Conservation (phyloP, 1,140 invertebrate genomes). For the Bombus waltoni region DNA sequence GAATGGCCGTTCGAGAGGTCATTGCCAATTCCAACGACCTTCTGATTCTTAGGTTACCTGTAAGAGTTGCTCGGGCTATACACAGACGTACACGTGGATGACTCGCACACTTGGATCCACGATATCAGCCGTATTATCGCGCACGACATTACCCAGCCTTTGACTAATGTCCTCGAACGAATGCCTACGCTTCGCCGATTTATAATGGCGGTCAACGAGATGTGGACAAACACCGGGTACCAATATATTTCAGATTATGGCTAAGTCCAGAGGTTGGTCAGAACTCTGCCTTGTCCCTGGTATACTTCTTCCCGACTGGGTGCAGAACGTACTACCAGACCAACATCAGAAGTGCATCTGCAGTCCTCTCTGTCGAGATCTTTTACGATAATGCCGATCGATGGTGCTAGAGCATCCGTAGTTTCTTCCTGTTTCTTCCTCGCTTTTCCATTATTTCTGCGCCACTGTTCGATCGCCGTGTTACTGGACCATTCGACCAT, state of each 20-base stretch:
- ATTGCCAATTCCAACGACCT: conserved; percentile 67
- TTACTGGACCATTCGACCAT: too few relatives aligned
- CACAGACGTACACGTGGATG: conserved; percentile 25
- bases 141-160: conserved; percentile 80
- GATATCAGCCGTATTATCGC: conserved; percentile 82
- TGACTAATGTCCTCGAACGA: conserved; percentile 82
- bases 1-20: conserved; percentile 52
- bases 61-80: conserved; percentile 19
- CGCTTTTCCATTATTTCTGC: too few relatives aligned
- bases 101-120: conserved; percentile 67
- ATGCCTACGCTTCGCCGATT: conserved; percentile 82
- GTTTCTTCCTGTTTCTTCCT: too few relatives aligned
- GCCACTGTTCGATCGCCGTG: too few relatives aligned
- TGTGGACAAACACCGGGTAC: conserved; percentile 82
- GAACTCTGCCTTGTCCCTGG: neutral
- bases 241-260: conserved; percentile 83
- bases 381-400: conserved; percentile 73
- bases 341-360: conserved; percentile 76
- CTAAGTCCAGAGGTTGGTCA: conserved; percentile 70
- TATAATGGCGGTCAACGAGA: conserved; percentile 82
- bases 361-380: conserved; percentile 60
- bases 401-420: conserved; percentile 47
- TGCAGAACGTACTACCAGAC: conserved; percentile 39
- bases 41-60: conserved; percentile 69
- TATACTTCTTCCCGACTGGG: conserved; percentile 44